Percentiles rank a stretch among this genome's conserved stretches.
These are phyloP conservation scores for Chaetorhynchus papuensis DNA, from an alignment of 2,113 vertebrate species.

Conservation along the genomic window DNA sequence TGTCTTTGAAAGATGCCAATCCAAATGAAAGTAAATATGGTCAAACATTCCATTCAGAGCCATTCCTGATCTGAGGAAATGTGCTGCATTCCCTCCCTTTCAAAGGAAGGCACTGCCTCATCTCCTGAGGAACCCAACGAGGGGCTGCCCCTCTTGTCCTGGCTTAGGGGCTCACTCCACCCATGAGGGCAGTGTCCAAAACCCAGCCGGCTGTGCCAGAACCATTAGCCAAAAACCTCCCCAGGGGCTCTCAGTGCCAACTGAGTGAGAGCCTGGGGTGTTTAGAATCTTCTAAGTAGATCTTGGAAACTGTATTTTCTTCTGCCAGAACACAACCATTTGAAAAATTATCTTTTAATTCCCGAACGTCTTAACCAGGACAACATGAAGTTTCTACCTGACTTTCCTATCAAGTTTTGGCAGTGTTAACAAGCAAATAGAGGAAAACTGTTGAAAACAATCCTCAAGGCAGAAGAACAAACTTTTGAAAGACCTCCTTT, in stretches of 20 bases:
- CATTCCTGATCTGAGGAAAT: neutral
- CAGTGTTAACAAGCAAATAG: neutral
- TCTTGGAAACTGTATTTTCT: neutral
- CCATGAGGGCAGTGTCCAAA: neutral
- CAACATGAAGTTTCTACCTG: neutral
- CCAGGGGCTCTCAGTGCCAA: neutral
- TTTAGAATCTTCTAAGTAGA: neutral
- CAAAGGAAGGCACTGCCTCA: neutral
- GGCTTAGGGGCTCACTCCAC: neutral
- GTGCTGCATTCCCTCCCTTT: neutral
- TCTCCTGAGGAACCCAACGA: neutral
- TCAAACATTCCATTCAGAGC: neutral
- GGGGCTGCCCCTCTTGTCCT: neutral
- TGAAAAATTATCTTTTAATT: neutral
- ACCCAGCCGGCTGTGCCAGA: rapidly evolving
- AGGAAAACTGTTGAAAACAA: neutral
- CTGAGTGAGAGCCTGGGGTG: neutral
- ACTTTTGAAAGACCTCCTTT: neutral
- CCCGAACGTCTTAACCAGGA: neutral
- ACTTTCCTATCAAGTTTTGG: neutral
- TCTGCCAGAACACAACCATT: neutral
- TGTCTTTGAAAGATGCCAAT: neutral
- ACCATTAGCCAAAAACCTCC: neutral
- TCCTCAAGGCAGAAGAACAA: neutral
- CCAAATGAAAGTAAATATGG: neutral